Conservation (phyloP, 2,797 vertebrate genomes). For the Trachops cirrhosus region DNA sequence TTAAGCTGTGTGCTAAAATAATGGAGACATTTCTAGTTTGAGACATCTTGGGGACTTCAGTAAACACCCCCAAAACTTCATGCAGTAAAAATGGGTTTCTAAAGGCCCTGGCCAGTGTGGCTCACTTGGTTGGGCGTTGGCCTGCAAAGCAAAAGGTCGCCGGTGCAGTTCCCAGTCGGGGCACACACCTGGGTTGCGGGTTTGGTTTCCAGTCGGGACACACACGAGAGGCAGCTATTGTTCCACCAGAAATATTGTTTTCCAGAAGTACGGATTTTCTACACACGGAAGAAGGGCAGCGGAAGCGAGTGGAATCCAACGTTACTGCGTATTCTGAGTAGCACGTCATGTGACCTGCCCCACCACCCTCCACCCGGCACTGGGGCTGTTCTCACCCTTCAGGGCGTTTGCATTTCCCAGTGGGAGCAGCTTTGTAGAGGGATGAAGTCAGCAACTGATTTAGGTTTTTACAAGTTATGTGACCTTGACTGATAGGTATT, state of each 20-base stretch:
- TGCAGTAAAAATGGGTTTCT: conserved; percentile 25
- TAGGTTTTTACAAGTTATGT: conserved; percentile 8
- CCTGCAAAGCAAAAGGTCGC: neutral
- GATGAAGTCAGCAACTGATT: neutral
- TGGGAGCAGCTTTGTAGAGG: neutral
- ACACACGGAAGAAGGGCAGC: neutral
- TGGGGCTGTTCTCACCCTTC: neutral
- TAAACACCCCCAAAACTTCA: conserved; percentile 34
- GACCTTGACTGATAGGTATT: neutral
- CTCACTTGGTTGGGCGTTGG: neutral
- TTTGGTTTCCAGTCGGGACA: too few relatives aligned
- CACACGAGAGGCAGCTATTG: too few relatives aligned
- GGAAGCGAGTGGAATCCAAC: neutral
- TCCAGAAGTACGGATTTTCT: neutral
- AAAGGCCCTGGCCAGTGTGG: neutral
- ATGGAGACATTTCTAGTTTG: conserved; percentile 48
- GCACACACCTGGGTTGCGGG: too few relatives aligned
- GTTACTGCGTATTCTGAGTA: neutral
- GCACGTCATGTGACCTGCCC: neutral
- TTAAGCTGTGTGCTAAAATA: conserved; percentile 69
- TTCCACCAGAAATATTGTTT: neutral
- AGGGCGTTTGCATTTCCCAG: neutral
- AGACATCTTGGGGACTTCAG: conserved; percentile 34
- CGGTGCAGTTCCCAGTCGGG: neutral
- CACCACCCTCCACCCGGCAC: neutral